These are phyloP conservation scores for Lithophane socia DNA, from an alignment of 2,888 invertebrate genomes.

Conservation along the genomic window DNA sequence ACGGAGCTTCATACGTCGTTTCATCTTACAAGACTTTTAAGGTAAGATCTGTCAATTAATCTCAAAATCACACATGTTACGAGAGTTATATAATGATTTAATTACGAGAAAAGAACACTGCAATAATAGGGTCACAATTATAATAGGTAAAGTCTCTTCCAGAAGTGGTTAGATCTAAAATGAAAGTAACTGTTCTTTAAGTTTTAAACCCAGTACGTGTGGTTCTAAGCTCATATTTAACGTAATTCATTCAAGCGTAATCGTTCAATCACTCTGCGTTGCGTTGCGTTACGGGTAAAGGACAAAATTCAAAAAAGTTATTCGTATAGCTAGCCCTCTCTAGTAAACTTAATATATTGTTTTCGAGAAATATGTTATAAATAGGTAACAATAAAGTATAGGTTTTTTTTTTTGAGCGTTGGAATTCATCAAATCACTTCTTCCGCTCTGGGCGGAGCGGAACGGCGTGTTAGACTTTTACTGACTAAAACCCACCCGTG, in stretches of 20 bases:
- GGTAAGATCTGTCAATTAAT: conserved; percentile 86
- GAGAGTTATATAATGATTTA: background rate
- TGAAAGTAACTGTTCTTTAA: background rate
- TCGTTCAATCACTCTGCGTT: conserved; percentile 6
- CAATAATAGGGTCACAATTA: background rate
- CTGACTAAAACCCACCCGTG: no score
- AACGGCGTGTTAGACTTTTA: no score
- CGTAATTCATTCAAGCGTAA: conserved; percentile 13
- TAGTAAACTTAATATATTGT: background rate
- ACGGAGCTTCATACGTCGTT: conserved; percentile 98
- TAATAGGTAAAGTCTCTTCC: background rate
- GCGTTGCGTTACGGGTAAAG: background rate
- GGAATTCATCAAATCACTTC: no score
- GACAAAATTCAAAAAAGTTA: background rate
- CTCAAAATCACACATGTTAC: background rate
- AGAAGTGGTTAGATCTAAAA: background rate
- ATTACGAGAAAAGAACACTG: no score
- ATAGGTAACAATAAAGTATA: background rate
- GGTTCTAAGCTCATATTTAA: background rate
- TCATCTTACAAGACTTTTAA: conserved; percentile 98
- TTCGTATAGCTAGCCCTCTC: background rate
- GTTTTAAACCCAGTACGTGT: conserved; percentile 6
- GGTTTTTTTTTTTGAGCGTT: no score
- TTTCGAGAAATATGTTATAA: no score
- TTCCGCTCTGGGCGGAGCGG: no score